Percentiles rank a stretch among this genome's conserved stretches.
Evolutionary conservation across 2,797 vertebrate species (phyloP).

Genomic region (Staurois parvus): DNA sequence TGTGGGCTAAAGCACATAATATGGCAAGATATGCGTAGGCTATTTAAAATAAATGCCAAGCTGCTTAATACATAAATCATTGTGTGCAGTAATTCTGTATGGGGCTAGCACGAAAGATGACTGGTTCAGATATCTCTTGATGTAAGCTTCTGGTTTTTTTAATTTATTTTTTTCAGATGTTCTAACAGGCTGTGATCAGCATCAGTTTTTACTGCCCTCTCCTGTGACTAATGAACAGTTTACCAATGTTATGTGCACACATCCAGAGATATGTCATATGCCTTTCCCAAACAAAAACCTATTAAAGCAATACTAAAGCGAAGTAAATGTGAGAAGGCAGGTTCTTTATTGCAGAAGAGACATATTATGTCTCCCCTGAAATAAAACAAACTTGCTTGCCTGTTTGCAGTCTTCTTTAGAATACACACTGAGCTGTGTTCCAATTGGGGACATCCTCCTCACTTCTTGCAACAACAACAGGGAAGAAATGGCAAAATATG

Average conservation of each 20-base stretch:
- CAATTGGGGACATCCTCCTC: too few species aligned
- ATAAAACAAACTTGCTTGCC: too few species aligned
- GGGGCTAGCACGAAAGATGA: neutral
- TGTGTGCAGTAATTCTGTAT: neutral
- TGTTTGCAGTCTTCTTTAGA: too few species aligned
- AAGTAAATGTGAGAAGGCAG: too few species aligned
- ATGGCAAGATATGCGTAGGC: slow-evolving; percentile 10
- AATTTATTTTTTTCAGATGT: neutral
- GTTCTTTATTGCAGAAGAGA: too few species aligned
- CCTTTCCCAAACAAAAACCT: too few species aligned
- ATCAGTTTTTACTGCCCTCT: neutral
- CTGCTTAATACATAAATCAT: neutral
- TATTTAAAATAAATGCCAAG: slow-evolving; percentile 19
- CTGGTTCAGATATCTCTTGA: slow-evolving; percentile 3
- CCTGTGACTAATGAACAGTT: neutral
- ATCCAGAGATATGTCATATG: too few species aligned
- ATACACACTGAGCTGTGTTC: too few species aligned
- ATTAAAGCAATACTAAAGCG: too few species aligned
- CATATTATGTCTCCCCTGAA: too few species aligned
- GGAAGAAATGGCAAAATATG: too few species aligned
- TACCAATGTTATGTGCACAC: neutral
- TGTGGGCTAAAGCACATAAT: slow-evolving; percentile 11
- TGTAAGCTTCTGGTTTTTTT: neutral
- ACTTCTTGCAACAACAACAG: too few species aligned
- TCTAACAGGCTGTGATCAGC: neutral